These are phyloP conservation scores for Xestobium rufovillosum DNA, from an alignment of 2,888 invertebrate genomes.

Conservation along the genomic window DNA sequence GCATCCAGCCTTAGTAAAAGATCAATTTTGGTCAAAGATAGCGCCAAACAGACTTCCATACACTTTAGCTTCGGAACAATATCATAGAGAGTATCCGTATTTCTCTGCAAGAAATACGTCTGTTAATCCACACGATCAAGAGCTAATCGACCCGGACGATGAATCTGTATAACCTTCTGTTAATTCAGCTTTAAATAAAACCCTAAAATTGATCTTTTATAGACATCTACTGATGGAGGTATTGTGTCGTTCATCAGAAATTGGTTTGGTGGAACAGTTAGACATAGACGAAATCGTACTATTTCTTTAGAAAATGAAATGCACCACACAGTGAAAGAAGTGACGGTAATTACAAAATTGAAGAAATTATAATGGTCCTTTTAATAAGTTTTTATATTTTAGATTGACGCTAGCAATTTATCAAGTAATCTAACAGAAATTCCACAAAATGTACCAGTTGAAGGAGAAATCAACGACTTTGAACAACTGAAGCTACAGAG, in stretches of 20 bases:
- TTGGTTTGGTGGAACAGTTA: too few relatives aligned
- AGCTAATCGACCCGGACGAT: conserved; percentile 29
- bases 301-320: too few relatives aligned
- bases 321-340: too few relatives aligned
- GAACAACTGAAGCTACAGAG: conserved; percentile 28
- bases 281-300: too few relatives aligned
- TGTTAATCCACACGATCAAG: conserved; percentile 57
- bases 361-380: too few relatives aligned
- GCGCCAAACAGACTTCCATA: conserved; percentile 64
- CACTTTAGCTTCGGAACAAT: conserved; percentile 74
- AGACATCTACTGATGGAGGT: too few relatives aligned
- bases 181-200: too few relatives aligned
- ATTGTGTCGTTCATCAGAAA: too few relatives aligned
- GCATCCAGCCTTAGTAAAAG: conserved; percentile 75
- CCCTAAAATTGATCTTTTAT: too few relatives aligned
- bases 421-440: conserved; percentile 5
- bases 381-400: too few relatives aligned
- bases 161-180: too few relatives aligned
- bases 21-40: conserved; percentile 75
- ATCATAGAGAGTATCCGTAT: conserved; percentile 73
- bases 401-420: background rate
- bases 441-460: background rate
- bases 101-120: conserved; percentile 77
- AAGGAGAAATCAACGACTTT: conserved; percentile 24
- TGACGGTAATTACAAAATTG: conserved; percentile 5